A percentile compares a stretch with the other conserved stretches of the same genome.
Evolutionary conservation across 2,888 invertebrate genomes (phyloP).

Genomic region (Ophioninae sp.): DNA sequence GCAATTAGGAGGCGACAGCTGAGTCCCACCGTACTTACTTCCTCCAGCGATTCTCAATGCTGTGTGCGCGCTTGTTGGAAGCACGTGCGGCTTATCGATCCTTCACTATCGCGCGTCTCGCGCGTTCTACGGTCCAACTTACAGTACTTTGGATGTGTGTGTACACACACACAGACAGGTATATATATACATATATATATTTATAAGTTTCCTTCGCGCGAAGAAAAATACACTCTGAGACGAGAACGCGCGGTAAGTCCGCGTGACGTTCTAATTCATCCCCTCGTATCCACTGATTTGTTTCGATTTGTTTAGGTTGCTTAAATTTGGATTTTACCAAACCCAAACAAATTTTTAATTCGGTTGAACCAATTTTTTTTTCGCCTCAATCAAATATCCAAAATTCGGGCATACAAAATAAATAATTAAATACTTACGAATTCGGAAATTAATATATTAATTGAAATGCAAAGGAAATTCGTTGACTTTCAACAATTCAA

Average conservation of each 20-base stretch:
- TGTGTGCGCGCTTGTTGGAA: conserved; percentile 64
- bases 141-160: not conserved
- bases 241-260: not conserved
- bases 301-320: no score
- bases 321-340: no score
- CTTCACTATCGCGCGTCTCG: conserved; percentile 62
- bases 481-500: no score
- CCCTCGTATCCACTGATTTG: no score
- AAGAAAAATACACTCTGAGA: conserved; percentile 11
- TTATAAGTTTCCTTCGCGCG: not conserved
- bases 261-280: not conserved
- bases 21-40: conserved; percentile 80
- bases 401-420: no score
- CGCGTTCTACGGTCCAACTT: conserved; percentile 25
- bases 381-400: no score
- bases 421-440: no score
- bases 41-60: conserved; percentile 78
- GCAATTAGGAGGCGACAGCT: conserved; percentile 81
- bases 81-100: conserved; percentile 76
- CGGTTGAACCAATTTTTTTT: no score
- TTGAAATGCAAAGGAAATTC: no score
- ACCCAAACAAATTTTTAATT: no score
- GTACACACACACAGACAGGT: not conserved
- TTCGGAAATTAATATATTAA: no score
- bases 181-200: not conserved